Evolutionary conservation across 1,140 invertebrate genomes (phyloP), one percentile per base, ranked within the genome.

Genomic region (Ceratoteleas bidentatus): DNA sequence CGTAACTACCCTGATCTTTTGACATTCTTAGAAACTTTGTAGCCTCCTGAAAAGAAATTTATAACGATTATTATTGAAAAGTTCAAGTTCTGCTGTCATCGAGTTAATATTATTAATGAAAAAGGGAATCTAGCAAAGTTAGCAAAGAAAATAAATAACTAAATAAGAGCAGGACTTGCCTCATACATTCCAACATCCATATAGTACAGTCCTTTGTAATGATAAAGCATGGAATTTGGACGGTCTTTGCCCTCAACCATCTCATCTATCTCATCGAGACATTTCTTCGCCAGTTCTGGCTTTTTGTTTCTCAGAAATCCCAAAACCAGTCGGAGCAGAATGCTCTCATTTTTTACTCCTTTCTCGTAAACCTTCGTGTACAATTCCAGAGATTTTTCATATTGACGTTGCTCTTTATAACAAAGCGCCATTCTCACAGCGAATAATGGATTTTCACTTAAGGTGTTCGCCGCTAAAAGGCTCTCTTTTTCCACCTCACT

Each of bases 171-270:
- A n/a, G n/a, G n/a, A n/a, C 34, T 45, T 10, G n/a, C 43, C 4
- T 45, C 43, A n/a, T 45, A 45, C n/a, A 3, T 4, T n/a, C n/a
- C n/a, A 43, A 11, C 43, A 8, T 45, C 11, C 36, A 43, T 60
- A 6, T 10, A 60, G 16, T 45, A 45, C 36, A 60, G 14, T 24
- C 36, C 36, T 11, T 43, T 60, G 16, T 60, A 45, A 60, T 53
- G 50, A 7, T 5, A 32, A 24, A 24, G 33, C 50, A 53, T 53
- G 15, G 50, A 53, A 9, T 32, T 6, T 0, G 6, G 6, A 16
- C 6, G 7, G 10, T 53, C 6, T 9, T 4, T 36, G n/a, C n/a
- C n/a, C n/a, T n/a, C n/a, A n/a, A n/a, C n/a, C 3, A 52, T 15
- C 10, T 24, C 15, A 10, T 53, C 50, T 4, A n/a, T 24, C 16